A percentile compares a stretch with the other conserved stretches of the same genome.
phyloP scores from a whole-genome alignment of 2,797 vertebrate species.

The Myripristis jacobus region DNA sequence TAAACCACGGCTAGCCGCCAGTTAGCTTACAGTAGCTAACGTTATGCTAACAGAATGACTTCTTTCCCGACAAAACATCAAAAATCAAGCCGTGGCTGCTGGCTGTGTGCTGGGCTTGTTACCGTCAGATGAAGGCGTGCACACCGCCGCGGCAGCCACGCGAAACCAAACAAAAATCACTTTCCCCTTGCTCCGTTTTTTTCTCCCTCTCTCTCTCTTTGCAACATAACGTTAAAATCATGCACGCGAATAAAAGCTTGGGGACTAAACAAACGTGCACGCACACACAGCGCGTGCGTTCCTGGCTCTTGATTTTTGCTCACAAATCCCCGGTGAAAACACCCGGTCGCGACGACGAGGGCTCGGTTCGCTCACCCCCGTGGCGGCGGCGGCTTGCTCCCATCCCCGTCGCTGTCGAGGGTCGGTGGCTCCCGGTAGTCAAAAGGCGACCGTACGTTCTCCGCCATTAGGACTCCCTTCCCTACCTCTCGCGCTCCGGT shows the following conservation, averaged over 20 bases:
- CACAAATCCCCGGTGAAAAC: conserved; percentile 27
- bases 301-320: conserved; percentile 27
- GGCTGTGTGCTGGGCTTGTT: background rate
- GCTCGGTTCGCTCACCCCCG: conserved; percentile 79
- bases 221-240: conserved; percentile 48
- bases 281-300: conserved; percentile 58
- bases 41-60: conserved; percentile 21
- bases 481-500: conserved; percentile 76
- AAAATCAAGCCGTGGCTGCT: conserved; percentile 10
- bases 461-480: conserved; percentile 87
- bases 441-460: conserved; percentile 87
- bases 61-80: conserved; percentile 53
- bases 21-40: conserved; percentile 73
- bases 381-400: conserved; percentile 84
- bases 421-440: conserved; percentile 89
- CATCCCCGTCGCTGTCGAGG: conserved; percentile 89
- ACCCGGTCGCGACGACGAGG: background rate
- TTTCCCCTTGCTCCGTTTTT: conserved; percentile 31
- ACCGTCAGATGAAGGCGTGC: background rate
- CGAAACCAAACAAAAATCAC: background rate
- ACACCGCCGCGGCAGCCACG: background rate
- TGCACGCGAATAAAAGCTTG: conserved; percentile 66
- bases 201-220: no score
- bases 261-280: conserved; percentile 64
- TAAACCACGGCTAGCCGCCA: conserved; percentile 68